phyloP scores from a whole-genome alignment of 2,113 vertebrate genomes.

The Azemiops feae region DNA sequence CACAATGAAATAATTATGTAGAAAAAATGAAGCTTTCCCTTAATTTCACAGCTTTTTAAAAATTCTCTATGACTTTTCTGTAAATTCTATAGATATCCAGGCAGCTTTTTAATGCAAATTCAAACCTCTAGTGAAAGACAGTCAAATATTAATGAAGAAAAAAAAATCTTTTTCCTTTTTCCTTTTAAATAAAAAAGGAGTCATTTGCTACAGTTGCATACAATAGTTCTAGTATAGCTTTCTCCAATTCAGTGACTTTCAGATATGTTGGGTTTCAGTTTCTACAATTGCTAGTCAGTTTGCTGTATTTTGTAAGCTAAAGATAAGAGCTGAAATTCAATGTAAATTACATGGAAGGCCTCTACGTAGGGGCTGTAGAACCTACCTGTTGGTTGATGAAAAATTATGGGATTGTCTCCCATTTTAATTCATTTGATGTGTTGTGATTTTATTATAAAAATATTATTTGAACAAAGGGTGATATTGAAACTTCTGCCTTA shows the following conservation, averaged over 20 bases:
- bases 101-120: neutral
- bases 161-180: neutral
- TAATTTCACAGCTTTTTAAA: neutral
- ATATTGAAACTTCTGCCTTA: neutral
- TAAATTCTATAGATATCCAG: neutral
- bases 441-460: neutral
- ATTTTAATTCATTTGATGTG: neutral
- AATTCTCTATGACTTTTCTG: neutral
- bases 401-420: neutral
- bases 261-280: neutral
- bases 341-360: neutral
- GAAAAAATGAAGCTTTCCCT: neutral
- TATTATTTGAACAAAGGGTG: neutral
- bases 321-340: neutral
- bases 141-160: neutral
- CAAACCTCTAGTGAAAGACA: neutral
- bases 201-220: neutral
- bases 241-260: neutral
- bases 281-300: neutral
- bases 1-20: neutral
- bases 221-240: neutral
- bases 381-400: neutral
- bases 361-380: neutral
- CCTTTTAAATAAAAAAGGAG: neutral
- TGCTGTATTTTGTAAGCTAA: neutral